Evolutionary conservation across 2,797 vertebrate species (phyloP).

Genomic region (Botia almorhae): DNA sequence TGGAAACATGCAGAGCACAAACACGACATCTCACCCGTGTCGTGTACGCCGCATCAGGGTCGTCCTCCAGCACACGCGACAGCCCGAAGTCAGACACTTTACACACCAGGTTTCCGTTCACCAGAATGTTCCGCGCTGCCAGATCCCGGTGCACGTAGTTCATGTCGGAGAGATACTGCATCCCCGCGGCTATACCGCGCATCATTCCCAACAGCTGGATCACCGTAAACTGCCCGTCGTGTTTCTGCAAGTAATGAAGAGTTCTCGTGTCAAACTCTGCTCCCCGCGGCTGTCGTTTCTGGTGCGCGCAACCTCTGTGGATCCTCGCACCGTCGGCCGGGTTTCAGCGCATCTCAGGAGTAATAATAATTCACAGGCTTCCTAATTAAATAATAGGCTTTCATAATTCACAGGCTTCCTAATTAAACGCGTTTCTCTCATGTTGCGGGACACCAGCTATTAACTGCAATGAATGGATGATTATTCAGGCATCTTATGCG

Average conservation of each 20-base stretch:
- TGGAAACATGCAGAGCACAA: slow-evolving; percentile 2
- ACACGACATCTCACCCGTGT: slow-evolving; percentile 82
- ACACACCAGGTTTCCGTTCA: slow-evolving; percentile 95
- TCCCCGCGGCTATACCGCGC: slow-evolving; percentile 90
- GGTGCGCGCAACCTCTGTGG: slow-evolving; percentile 35
- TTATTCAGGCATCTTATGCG: slow-evolving; percentile 37
- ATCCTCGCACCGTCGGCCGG: slow-evolving; percentile 51
- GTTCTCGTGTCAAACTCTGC: slow-evolving; percentile 26
- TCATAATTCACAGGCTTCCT: slow-evolving; percentile 47
- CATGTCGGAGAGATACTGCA: slow-evolving; percentile 97
- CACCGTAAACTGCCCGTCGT: slow-evolving; percentile 87
- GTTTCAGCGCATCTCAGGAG: slow-evolving; percentile 20
- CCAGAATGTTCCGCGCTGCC: slow-evolving; percentile 93
- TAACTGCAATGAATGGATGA: slow-evolving; percentile 31
- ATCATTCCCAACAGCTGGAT: slow-evolving; percentile 90
- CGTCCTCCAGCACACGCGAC: slow-evolving; percentile 92
- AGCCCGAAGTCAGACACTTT: slow-evolving; percentile 97
- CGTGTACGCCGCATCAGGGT: slow-evolving; percentile 95
- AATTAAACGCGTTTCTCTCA: slow-evolving; percentile 39
- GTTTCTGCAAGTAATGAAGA: slow-evolving; percentile 78
- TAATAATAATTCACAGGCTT: slow-evolving; percentile 48
- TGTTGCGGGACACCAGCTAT: slow-evolving; percentile 25
- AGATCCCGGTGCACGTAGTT: slow-evolving; percentile 95
- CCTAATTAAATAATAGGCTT: slow-evolving; percentile 55
- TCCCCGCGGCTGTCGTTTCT: slow-evolving; percentile 22